These are phyloP conservation scores for Mionectes olivaceus DNA, from an alignment of 2,797 vertebrate species.

Conservation along the genomic window DNA sequence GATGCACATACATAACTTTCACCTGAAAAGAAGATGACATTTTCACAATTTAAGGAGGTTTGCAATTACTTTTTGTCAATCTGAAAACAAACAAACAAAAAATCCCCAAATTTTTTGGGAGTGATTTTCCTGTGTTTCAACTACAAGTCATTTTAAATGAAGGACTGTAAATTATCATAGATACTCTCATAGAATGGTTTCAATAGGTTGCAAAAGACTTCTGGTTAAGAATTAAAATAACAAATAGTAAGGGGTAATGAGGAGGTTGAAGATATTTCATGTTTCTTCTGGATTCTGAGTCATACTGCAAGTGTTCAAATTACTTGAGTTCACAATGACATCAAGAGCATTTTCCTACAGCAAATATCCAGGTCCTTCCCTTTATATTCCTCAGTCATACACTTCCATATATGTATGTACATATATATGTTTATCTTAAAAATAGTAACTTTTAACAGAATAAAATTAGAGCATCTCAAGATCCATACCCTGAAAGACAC, in stretches of 20 bases:
- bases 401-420: background rate
- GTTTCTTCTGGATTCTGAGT: background rate
- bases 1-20: constrained; percentile 98
- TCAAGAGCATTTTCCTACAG: background rate
- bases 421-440: too few species aligned
- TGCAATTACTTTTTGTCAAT: background rate
- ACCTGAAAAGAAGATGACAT: constrained; percentile 76
- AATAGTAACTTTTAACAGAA: background rate
- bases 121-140: background rate
- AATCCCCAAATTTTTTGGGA: rapidly evolving
- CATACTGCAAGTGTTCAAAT: background rate
- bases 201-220: background rate
- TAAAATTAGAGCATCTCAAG: background rate
- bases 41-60: background rate
- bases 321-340: background rate
- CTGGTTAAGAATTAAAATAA: background rate
- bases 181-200: background rate
- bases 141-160: background rate
- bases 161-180: background rate
- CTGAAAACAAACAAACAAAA: background rate
- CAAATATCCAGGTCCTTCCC: background rate
- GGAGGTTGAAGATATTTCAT: background rate
- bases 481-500: background rate
- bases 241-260: background rate
- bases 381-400: background rate